Evolutionary conservation across 2,797 vertebrate genomes (phyloP).

Genomic region (Dendrocincla fuliginosa): DNA sequence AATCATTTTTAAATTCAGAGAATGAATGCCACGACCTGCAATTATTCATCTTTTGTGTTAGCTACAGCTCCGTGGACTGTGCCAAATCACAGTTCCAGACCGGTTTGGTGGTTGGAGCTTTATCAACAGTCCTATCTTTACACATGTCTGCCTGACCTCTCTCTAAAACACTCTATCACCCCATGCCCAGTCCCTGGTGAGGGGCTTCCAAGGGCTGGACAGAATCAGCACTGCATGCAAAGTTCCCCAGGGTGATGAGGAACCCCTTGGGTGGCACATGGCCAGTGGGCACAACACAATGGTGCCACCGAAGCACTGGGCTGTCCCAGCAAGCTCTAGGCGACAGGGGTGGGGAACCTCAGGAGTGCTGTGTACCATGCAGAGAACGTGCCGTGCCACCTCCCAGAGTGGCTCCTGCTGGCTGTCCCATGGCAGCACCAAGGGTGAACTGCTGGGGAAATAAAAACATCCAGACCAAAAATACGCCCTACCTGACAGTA

Average conservation of each 20-base stretch:
- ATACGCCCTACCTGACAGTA: neutral
- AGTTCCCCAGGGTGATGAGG: neutral
- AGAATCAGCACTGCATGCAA: neutral
- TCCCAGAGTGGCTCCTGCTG: rapidly evolving
- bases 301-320: neutral
- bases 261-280: neutral
- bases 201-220: neutral
- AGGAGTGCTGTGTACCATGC: neutral
- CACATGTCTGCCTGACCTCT: neutral
- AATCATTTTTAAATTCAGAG: neutral
- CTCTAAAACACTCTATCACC: rapidly evolving
- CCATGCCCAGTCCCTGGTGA: neutral
- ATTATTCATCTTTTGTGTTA: conserved; percentile 59
- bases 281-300: neutral
- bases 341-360: neutral
- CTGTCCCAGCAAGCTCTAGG: neutral
- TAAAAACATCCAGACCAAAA: neutral
- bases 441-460: rapidly evolving
- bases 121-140: conserved; percentile 22
- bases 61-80: neutral
- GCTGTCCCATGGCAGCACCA: neutral
- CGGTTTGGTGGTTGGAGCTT: conserved; percentile 2
- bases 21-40: conserved; percentile 11
- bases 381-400: conserved; percentile 40
- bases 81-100: conserved; percentile 46